Conservation (phyloP, 1,140 invertebrate species). For the Limonius californicus region DNA sequence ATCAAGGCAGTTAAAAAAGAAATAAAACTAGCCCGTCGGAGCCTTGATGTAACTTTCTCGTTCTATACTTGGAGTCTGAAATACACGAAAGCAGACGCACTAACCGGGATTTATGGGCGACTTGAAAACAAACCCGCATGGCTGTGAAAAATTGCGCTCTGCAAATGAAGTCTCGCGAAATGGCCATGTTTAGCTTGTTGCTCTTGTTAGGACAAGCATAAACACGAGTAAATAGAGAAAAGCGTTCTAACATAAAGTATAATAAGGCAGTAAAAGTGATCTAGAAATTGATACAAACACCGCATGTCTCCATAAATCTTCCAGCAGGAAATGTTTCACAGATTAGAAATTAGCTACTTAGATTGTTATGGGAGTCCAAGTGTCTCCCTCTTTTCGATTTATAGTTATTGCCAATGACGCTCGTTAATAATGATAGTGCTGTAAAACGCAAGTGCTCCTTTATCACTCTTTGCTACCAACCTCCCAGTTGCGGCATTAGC, state of each 20-base stretch:
- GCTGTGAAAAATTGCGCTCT: neutral
- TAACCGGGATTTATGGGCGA: no score
- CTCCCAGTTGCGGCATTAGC: no score
- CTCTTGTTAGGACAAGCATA: no score
- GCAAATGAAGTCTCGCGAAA: neutral
- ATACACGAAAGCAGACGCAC: no score
- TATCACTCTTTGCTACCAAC: no score
- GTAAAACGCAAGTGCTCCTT: no score
- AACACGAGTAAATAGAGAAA: no score
- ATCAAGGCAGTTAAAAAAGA: no score
- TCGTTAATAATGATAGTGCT: neutral
- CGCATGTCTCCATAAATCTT: neutral
- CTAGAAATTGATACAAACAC: constrained; percentile 5
- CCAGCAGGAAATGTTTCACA: neutral
- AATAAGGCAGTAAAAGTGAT: constrained; percentile 7
- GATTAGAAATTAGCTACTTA: constrained; percentile 10
- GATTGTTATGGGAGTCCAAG: neutral
- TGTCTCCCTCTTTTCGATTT: neutral
- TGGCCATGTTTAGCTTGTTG: neutral
- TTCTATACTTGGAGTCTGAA: no score
- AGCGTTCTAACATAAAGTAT: neutral
- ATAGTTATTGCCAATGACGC: neutral
- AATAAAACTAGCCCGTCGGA: no score
- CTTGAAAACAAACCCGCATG: no score
- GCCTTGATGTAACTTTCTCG: no score